These are phyloP conservation scores for Arvicola amphibius DNA, from an alignment of 2,797 vertebrate species.

Conservation along the genomic window DNA sequence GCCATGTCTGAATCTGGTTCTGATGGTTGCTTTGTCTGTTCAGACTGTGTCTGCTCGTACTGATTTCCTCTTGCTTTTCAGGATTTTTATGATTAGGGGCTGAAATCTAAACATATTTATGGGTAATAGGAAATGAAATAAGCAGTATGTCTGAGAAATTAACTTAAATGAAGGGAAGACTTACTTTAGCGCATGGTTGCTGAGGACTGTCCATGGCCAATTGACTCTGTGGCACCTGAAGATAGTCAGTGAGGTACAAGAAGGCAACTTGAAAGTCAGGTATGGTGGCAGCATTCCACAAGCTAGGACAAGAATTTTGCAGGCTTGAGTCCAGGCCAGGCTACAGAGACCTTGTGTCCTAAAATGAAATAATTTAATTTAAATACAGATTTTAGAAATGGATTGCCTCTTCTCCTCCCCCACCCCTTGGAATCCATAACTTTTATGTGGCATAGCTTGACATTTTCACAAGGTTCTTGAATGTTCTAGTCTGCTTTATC, in stretches of 20 bases:
- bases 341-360: background rate
- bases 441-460: background rate
- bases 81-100: background rate
- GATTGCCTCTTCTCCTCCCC: background rate
- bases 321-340: background rate
- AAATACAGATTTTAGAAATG: background rate
- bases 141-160: background rate
- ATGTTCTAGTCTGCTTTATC: background rate
- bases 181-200: background rate
- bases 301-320: background rate
- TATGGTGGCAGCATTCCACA: background rate
- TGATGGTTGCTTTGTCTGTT: background rate
- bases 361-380: background rate
- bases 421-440: background rate
- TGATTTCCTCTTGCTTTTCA: background rate
- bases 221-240: background rate
- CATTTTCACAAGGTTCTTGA: background rate
- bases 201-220: background rate
- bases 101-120: background rate
- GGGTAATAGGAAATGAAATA: background rate
- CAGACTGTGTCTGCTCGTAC: background rate
- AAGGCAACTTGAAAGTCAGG: background rate
- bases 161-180: background rate
- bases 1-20: background rate
- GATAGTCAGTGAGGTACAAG: background rate